phyloP scores from a whole-genome alignment of 1,140 invertebrate genomes.

The Rhizoglyphus robini region DNA sequence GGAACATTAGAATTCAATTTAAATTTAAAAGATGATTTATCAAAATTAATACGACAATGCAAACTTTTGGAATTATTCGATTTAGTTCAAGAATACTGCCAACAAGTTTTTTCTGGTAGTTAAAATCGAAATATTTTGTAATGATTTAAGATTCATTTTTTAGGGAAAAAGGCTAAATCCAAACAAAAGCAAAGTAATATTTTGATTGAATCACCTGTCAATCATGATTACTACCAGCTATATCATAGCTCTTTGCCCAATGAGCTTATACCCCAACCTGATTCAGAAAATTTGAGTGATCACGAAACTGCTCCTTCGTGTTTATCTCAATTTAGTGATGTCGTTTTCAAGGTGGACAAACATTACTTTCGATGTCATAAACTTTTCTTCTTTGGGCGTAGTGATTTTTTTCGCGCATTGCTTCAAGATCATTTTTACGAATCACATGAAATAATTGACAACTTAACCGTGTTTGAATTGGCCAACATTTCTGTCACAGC shows the following conservation, averaged over 20 bases:
- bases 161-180: neutral
- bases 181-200: neutral
- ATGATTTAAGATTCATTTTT: no score
- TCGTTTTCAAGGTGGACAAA: conserved; percentile 36
- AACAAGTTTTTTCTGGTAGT: conserved; percentile 33
- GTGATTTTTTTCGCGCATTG: conserved; percentile 42
- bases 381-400: conserved; percentile 40
- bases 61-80: conserved; percentile 31
- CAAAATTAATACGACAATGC: conserved; percentile 37
- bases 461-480: conserved; percentile 32
- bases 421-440: conserved; percentile 40
- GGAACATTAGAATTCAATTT: conserved; percentile 34
- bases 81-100: conserved; percentile 33
- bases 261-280: neutral
- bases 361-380: conserved; percentile 40
- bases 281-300: neutral
- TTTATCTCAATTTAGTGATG: conserved; percentile 29
- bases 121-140: no score
- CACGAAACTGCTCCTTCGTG: neutral
- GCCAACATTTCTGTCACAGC: conserved; percentile 34
- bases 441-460: conserved; percentile 24
- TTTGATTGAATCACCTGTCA: neutral
- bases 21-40: conserved; percentile 34
- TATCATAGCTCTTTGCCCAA: neutral
- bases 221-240: neutral